Base-by-base conservation (phyloP, 2,797 vertebrate species). In the Denticeps clupeoides region DNA sequence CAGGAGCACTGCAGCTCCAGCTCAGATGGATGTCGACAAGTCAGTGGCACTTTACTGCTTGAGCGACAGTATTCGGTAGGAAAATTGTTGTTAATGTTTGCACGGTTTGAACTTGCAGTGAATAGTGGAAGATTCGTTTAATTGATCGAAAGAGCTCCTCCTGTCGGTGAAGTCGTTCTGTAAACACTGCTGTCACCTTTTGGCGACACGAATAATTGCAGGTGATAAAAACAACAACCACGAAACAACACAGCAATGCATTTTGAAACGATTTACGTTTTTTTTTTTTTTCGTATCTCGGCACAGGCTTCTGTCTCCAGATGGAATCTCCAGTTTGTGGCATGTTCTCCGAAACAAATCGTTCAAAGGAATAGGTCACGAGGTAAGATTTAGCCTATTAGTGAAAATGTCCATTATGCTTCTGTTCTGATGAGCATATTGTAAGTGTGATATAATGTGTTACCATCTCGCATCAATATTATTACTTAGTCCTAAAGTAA, bases 281-380 rank as follows among this genome's bases (percentile, higher is more conserved):
- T 21, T 22, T 18, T 18, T 48, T 2, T 37, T 5, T 32, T 40
- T 22, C 12, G 29, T 44, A 18, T 31, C 5, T n/a, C n/a, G n/a
- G n/a, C n/a, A 8, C 24, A 61, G 59, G 24, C 41, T 60, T 12
- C 15, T 61, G 12, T 49, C 46, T 22, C 41, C 49, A 25, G 41
- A 49, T 4, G 49, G 45, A 23, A 44, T 56, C 28, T 9, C 32
- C 16, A 10, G 41, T 15, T 32, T 61, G 26, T 32, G 41, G 25
- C 25, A 33, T 9, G 12, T 18, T 26, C 28, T 56, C 49, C 42
- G 16, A 37, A 49, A 41, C 8, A 24, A 26, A 12, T 24, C 38
- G 6, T 60, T 56, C n/a, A 49, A 56, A 40, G 40, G 32, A 29
- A 15, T 40, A 38, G 51, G 48, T n/a, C 25, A 38, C 29, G 58